Evolutionary conservation across 2,797 vertebrate genomes (phyloP), one percentile per base, ranked within the genome.

Genomic region (Hypotaenidia okinawae): DNA sequence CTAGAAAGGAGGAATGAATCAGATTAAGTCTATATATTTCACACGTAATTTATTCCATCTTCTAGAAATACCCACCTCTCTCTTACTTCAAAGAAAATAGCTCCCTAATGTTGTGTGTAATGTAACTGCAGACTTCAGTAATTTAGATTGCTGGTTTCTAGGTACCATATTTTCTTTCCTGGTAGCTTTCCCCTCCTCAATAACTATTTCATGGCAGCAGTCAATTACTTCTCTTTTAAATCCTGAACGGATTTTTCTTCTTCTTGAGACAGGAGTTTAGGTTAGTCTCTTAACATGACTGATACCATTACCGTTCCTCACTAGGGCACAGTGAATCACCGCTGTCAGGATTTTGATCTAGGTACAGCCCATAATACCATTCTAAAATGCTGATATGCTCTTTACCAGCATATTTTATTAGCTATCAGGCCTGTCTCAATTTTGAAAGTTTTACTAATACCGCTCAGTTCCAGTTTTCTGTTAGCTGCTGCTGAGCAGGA

Each of bases 301-400:
- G 58, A 21, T 32, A 28, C 73, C 30, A 39, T 83, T 77, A n/a
- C 17, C 8, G 74, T 87, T 87, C 49, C 14, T 70, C 16, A 10
- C 39, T 64, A 7, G 69, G 66, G 10, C 41, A 28, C 33, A 57
- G 32, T 72, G 68, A 80, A 61, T 91, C 57, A 37, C 43, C 10
- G 9, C 54, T 95, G 39, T 85, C 54, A 80, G 32, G 18, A 83
- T 75, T 95, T 90, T 91, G 57, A 75, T 81, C 55, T 75, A 75
- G 13, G 2, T 80, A n/a, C 30, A 2, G 1, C 83, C 23, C 17
- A 84, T 62, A 88, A 78, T 55, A 25, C 14, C 61, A 8, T 64
- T 69, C 81, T 52, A 25, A 74, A 90, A 69, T 43, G 43, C 12
- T 61, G 30, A 47, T 79, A n/a, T 5, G 28, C 23, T 80, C n/a